Conservation (phyloP, 2,888 invertebrate species). For the Eilema griseolum region DNA sequence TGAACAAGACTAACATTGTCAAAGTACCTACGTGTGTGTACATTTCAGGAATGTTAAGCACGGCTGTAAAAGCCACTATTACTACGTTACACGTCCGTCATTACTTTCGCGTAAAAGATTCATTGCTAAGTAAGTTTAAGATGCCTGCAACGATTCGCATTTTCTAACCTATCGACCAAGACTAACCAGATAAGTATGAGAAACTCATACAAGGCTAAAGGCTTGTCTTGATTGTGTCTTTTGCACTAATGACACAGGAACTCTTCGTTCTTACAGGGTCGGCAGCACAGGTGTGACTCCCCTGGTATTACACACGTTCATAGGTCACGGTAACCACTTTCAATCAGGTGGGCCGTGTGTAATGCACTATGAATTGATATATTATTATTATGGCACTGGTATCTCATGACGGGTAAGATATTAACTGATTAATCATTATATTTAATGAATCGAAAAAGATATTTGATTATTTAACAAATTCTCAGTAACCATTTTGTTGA, state of each 20-base stretch:
- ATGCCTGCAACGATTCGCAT: slow-evolving; percentile 14
- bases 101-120: slow-evolving; percentile 25
- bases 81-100: slow-evolving; percentile 31
- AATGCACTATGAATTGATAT: too few species aligned
- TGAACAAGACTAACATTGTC: slow-evolving; percentile 11
- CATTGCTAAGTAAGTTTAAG: slow-evolving; percentile 15
- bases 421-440: background rate
- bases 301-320: too few species aligned
- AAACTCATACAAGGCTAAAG: background rate
- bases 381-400: too few species aligned
- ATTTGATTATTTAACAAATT: background rate
- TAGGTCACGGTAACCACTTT: too few species aligned
- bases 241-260: too few species aligned
- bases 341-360: too few species aligned
- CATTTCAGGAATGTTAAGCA: slow-evolving; percentile 40
- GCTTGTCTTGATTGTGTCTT: too few species aligned
- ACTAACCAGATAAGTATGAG: background rate
- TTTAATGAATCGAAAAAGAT: too few species aligned
- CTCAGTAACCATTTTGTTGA: too few species aligned
- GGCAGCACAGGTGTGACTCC: too few species aligned
- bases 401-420: background rate
- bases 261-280: too few species aligned
- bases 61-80: slow-evolving; percentile 24
- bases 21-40: background rate
- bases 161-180: background rate